These are phyloP conservation scores for Buceros bicornis DNA, from an alignment of 2,797 vertebrate species.

Conservation along the genomic window DNA sequence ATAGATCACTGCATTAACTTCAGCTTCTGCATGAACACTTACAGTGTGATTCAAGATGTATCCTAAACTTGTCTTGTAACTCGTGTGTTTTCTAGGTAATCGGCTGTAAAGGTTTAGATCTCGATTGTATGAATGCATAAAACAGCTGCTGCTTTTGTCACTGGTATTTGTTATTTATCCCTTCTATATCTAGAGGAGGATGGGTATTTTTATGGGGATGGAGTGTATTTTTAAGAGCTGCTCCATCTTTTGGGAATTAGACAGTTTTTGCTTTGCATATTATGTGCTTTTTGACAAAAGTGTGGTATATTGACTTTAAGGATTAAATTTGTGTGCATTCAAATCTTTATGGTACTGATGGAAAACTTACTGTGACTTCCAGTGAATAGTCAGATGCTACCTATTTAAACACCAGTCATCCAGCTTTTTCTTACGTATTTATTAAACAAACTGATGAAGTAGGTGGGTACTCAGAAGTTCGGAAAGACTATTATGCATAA, in stretches of 20 bases:
- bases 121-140: conserved; percentile 72
- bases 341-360: conserved; percentile 65
- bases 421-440: conserved; percentile 53
- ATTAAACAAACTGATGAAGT: conserved; percentile 56
- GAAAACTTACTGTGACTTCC: conserved; percentile 70
- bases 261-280: conserved; percentile 65
- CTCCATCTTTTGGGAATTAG: conserved; percentile 57
- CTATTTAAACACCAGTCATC: conserved; percentile 58
- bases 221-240: conserved; percentile 61
- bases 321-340: conserved; percentile 60
- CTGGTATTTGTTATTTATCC: conserved; percentile 29
- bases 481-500: conserved; percentile 48
- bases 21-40: conserved; percentile 73
- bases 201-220: conserved; percentile 60
- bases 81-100: conserved; percentile 61
- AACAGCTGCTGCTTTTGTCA: conserved; percentile 70
- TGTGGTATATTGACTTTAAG: conserved; percentile 58
- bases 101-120: conserved; percentile 70
- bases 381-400: conserved; percentile 61
- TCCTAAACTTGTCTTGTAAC: conserved; percentile 58
- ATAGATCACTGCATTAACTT: conserved; percentile 66
- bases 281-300: conserved; percentile 65
- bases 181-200: conserved; percentile 31
- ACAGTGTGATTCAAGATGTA: conserved; percentile 66
- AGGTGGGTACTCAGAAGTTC: conserved; percentile 46